Evolutionary conservation across 2,888 invertebrate species (phyloP).

Genomic region (Boloria selene): DNA sequence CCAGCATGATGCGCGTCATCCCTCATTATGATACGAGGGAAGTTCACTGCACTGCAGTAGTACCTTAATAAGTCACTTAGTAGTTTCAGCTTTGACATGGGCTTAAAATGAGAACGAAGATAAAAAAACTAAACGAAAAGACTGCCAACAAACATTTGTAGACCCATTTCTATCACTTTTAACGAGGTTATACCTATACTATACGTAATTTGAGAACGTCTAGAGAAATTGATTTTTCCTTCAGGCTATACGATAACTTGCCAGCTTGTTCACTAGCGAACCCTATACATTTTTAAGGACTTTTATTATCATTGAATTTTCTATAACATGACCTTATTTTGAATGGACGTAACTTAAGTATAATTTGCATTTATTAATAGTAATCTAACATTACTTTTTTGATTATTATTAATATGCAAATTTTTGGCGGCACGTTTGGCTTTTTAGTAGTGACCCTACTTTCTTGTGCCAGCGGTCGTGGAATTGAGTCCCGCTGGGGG

Average conservation of each 20-base stretch:
- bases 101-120: slow-evolving; percentile 1
- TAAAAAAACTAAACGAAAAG: slow-evolving; percentile 4
- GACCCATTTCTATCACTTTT: slow-evolving; percentile 12
- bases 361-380: no score
- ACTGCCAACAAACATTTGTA: neutral
- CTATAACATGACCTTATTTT: neutral
- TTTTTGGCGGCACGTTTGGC: no score
- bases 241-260: neutral
- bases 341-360: no score
- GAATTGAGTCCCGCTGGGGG: no score
- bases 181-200: neutral
- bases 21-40: slow-evolving; percentile 9
- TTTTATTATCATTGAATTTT: neutral
- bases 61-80: slow-evolving; percentile 21
- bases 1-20: slow-evolving; percentile 2
- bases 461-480: no score
- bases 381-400: no score
- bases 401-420: no score
- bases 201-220: slow-evolving; percentile 8
- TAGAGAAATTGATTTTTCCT: slow-evolving; percentile 1
- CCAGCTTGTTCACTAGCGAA: neutral
- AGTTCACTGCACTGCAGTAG: slow-evolving; percentile 19
- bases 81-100: slow-evolving; percentile 5
- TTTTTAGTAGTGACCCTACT: no score
- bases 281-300: neutral